Conservation (phyloP, 2,888 invertebrate species). For the Melinaea marsaeus region DNA sequence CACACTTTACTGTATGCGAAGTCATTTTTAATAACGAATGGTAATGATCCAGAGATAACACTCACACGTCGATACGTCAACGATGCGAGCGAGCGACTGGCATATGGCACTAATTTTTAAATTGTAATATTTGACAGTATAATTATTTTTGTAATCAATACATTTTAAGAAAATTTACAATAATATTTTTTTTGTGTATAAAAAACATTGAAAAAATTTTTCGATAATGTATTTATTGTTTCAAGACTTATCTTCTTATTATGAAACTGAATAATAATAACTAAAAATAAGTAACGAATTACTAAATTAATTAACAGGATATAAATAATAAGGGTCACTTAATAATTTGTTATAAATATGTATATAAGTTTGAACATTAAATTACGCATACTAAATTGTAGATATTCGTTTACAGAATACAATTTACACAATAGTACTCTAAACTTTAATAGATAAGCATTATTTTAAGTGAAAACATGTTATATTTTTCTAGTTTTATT, state of each 20-base stretch:
- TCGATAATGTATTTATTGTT: background rate
- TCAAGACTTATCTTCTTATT: constrained; percentile 14
- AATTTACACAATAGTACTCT: constrained; percentile 9
- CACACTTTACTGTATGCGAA: too few species aligned
- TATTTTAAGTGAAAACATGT: background rate
- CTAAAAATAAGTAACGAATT: constrained; percentile 44
- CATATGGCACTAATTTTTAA: background rate
- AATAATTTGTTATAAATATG: constrained; percentile 26
- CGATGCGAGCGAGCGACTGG: too few species aligned
- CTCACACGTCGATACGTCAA: too few species aligned
- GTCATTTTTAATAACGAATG: too few species aligned
- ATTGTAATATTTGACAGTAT: background rate
- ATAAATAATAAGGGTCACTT: constrained; percentile 17
- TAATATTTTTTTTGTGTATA: background rate
- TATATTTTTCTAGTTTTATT: background rate
- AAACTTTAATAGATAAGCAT: background rate
- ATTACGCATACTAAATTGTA: constrained; percentile 64
- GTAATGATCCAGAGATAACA: too few species aligned
- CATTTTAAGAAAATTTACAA: background rate
- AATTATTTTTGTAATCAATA: background rate
- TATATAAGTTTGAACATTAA: constrained; percentile 55
- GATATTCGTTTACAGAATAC: constrained; percentile 27
- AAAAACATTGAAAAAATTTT: constrained; percentile 2
- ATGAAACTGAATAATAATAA: constrained; percentile 15
- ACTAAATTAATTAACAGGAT: constrained; percentile 50